Evolutionary conservation across 2,888 invertebrate species (phyloP).

Genomic region (Ametastegia equiseti): DNA sequence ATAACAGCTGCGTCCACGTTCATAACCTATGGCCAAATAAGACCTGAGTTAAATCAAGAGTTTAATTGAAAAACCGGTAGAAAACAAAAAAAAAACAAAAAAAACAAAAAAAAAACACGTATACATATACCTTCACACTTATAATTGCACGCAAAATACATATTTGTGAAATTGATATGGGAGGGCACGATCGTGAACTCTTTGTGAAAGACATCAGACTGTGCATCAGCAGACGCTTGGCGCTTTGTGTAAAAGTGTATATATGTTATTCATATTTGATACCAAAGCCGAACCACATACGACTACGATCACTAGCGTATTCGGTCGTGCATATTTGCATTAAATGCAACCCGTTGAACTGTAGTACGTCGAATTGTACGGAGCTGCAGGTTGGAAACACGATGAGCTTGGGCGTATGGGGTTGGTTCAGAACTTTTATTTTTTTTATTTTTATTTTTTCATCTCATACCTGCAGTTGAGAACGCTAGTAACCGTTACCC

Average conservation of each 20-base stretch:
- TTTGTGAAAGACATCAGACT: slow-evolving; percentile 4
- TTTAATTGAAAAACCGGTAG: background rate
- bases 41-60: background rate
- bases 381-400: background rate
- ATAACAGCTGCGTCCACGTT: background rate
- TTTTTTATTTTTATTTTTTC: background rate
- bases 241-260: slow-evolving; percentile 55
- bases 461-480: background rate
- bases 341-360: background rate
- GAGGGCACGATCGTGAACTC: background rate
- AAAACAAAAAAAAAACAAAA: background rate
- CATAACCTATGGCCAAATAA: background rate
- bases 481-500: slow-evolving; percentile 46
- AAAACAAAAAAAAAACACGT: too few relatives aligned
- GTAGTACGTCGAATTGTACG: background rate
- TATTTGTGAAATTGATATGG: background rate
- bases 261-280: slow-evolving; percentile 34
- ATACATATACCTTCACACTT: too few relatives aligned
- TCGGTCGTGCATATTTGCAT: background rate
- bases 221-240: background rate
- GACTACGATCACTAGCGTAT: background rate
- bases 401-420: background rate
- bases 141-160: too few relatives aligned
- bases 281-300: background rate
- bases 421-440: background rate